Conservation (phyloP, 2,113 vertebrate species). For the Heterocephalus glaber region DNA sequence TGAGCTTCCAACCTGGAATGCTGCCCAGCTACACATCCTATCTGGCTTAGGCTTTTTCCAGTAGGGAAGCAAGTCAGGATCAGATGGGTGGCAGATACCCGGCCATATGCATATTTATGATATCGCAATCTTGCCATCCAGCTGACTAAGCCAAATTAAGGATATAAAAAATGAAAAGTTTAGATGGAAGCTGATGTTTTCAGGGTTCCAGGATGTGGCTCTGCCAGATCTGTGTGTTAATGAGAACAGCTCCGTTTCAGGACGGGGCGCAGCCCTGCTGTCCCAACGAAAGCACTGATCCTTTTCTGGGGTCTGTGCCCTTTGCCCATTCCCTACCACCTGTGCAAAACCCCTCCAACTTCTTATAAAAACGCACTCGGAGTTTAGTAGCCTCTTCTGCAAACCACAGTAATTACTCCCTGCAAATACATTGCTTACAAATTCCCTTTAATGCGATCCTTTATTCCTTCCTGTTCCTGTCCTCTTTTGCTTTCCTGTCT, state of each 20-base stretch:
- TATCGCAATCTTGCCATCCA: conserved; percentile 62
- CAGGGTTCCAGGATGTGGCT: conserved; percentile 69
- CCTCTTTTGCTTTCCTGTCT: conserved; percentile 45
- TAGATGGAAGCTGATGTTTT: conserved; percentile 79
- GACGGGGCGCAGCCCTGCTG: conserved; percentile 45
- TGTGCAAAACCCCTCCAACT: background rate
- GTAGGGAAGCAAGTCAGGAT: conserved; percentile 63
- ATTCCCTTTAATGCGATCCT: conserved; percentile 41
- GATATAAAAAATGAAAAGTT: conserved; percentile 67
- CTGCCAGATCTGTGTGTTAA: conserved; percentile 71
- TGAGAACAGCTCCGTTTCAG: conserved; percentile 70
- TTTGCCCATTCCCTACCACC: accelerated
- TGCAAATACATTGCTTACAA: background rate
- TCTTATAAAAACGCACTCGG: conserved; percentile 29
- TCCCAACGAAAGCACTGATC: background rate
- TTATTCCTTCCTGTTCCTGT: conserved; percentile 46
- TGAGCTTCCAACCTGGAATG: conserved; percentile 54
- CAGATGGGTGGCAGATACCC: conserved; percentile 51
- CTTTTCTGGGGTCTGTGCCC: background rate
- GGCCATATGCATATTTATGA: conserved; percentile 66
- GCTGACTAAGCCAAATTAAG: conserved; percentile 73
- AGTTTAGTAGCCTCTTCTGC: background rate
- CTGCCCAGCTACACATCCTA: conserved; percentile 9
- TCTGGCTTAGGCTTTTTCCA: background rate
- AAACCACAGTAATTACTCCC: background rate